Evolutionary conservation across 1,140 invertebrate species (phyloP).

Genomic region (Apis florea): DNA sequence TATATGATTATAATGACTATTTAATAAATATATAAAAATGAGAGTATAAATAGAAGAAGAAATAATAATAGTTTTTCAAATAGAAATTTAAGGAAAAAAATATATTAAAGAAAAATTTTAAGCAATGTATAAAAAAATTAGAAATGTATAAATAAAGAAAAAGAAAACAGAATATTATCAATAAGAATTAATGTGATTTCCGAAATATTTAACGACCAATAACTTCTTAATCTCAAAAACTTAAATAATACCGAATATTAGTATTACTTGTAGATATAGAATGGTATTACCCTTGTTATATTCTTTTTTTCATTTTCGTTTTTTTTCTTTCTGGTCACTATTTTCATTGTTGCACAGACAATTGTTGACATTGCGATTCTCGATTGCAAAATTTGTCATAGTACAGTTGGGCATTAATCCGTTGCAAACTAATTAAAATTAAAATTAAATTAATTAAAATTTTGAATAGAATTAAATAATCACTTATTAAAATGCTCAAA

Average conservation of each 20-base stretch:
- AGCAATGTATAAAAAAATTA: too few species aligned
- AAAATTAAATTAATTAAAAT: too few species aligned
- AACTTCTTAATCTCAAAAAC: slow-evolving; percentile 49
- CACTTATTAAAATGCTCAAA: too few species aligned
- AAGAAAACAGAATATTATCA: slow-evolving; percentile 36
- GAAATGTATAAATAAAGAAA: slow-evolving; percentile 26
- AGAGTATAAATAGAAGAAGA: too few species aligned
- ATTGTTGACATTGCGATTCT: slow-evolving; percentile 74
- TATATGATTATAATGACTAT: too few species aligned
- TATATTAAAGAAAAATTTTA: too few species aligned
- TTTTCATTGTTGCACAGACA: slow-evolving; percentile 56
- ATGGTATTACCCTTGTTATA: slow-evolving; percentile 42
- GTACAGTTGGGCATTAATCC: too few species aligned
- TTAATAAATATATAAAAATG: too few species aligned
- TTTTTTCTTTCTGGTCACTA: slow-evolving; percentile 22
- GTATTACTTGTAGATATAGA: slow-evolving; percentile 52
- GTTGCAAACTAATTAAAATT: too few species aligned
- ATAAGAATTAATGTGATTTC: slow-evolving; percentile 52
- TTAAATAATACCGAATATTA: slow-evolving; percentile 66
- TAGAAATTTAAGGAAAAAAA: too few species aligned
- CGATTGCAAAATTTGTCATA: slow-evolving; percentile 73
- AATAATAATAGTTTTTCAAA: too few species aligned
- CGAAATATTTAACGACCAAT: slow-evolving; percentile 52
- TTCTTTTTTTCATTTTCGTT: slow-evolving; percentile 1
- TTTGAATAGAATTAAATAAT: too few species aligned